These are phyloP conservation scores for Sisyra terminalis DNA, from an alignment of 2,888 invertebrate species.

Conservation along the genomic window DNA sequence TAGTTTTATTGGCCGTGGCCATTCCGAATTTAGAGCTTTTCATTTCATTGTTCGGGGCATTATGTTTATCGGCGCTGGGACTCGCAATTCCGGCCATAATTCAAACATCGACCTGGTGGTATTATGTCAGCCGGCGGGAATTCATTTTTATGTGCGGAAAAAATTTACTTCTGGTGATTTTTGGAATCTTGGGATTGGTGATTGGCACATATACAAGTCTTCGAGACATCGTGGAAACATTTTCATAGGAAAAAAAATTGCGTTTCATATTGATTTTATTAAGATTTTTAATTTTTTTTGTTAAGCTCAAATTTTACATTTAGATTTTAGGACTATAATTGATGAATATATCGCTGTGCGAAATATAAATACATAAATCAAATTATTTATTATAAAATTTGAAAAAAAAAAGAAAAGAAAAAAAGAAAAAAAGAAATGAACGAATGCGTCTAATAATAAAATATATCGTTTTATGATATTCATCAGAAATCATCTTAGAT, in stretches of 20 bases:
- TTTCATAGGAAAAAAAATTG: slow-evolving; percentile 18
- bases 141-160: slow-evolving; percentile 29
- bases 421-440: no score
- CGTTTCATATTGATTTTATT: not conserved
- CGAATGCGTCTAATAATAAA: no score
- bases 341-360: no score
- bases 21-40: slow-evolving; percentile 75
- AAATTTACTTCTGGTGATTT: slow-evolving; percentile 35
- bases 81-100: slow-evolving; percentile 82
- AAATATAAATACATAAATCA: no score
- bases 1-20: slow-evolving; percentile 70
- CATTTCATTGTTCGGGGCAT: slow-evolving; percentile 70
- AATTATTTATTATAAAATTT: no score
- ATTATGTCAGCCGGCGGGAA: slow-evolving; percentile 35
- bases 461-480: no score
- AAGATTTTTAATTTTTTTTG: no score
- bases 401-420: no score
- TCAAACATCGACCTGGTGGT: slow-evolving; percentile 70
- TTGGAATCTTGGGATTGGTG: slow-evolving; percentile 44
- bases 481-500: no score
- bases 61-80: slow-evolving; percentile 76
- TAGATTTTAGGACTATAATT: no score
- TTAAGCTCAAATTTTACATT: no score
- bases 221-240: slow-evolving; percentile 34
- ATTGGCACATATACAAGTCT: slow-evolving; percentile 51